These are phyloP conservation scores for Zosterops borbonicus DNA, from an alignment of 2,113 vertebrate genomes.

Conservation along the genomic window DNA sequence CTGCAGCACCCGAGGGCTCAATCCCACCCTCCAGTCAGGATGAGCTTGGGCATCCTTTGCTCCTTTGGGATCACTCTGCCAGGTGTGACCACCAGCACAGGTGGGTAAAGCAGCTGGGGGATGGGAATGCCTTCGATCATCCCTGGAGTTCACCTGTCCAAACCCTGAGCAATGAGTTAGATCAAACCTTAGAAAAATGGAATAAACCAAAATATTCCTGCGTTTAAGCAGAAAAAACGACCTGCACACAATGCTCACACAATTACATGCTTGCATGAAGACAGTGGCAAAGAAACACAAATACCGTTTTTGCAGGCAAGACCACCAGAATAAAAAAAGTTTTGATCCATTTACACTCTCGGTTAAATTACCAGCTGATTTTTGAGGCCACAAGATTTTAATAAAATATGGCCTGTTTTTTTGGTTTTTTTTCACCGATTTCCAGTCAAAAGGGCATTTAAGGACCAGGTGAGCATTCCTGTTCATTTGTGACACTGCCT, in stretches of 20 bases:
- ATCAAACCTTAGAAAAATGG: neutral
- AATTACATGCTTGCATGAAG: neutral
- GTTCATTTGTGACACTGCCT: neutral
- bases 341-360: neutral
- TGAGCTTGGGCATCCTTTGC: neutral
- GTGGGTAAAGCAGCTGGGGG: neutral
- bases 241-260: conserved; percentile 1
- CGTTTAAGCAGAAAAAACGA: neutral
- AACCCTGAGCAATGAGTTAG: neutral
- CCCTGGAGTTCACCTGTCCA: neutral
- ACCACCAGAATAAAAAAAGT: neutral
- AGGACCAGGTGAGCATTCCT: neutral
- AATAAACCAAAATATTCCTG: neutral
- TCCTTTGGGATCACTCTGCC: neutral
- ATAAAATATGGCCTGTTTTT: neutral
- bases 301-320: neutral
- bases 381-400: neutral
- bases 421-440: neutral
- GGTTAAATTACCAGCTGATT: neutral
- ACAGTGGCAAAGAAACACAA: neutral
- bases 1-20: neutral
- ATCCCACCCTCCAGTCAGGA: neutral
- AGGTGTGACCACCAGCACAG: neutral
- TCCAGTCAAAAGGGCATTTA: neutral
- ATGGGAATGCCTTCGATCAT: neutral